phyloP scores from a whole-genome alignment of 2,888 invertebrate species.

The Lepeophtheirus nordmannii region DNA sequence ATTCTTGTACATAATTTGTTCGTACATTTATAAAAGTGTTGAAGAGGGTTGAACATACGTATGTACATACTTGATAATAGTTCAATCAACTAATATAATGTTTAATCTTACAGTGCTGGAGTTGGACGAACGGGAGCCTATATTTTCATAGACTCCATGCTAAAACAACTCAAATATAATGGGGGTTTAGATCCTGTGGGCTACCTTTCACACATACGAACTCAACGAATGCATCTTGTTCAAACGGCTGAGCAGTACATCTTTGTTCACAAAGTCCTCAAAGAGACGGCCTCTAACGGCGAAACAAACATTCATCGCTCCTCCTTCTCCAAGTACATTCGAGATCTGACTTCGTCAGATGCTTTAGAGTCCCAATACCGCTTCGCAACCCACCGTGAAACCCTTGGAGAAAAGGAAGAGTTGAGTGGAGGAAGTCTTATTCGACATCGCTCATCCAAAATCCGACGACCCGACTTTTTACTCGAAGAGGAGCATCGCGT shows the following conservation, averaged over 20 bases:
- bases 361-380: slow-evolving; percentile 6
- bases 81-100: slow-evolving; percentile 16
- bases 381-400: background rate
- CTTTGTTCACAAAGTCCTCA: slow-evolving; percentile 85
- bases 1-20: no score
- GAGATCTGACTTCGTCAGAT: background rate
- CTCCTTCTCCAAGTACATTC: slow-evolving; percentile 32
- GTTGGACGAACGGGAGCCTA: slow-evolving; percentile 95
- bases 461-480: slow-evolving; percentile 31
- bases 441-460: slow-evolving; percentile 35
- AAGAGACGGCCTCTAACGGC: slow-evolving; percentile 76
- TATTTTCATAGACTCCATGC: slow-evolving; percentile 86
- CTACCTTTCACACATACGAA: slow-evolving; percentile 82
- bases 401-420: background rate
- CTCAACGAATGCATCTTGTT: slow-evolving; percentile 45
- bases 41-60: no score
- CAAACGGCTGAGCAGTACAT: slow-evolving; percentile 98
- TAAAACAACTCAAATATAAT: slow-evolving; percentile 71
- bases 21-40: no score
- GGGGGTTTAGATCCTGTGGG: slow-evolving; percentile 77
- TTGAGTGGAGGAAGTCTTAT: slow-evolving; percentile 29
- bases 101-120: slow-evolving; percentile 55
- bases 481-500: slow-evolving; percentile 35
- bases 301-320: slow-evolving; percentile 56
- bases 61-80: no score